These are phyloP conservation scores for Ahaetulla prasina DNA, from an alignment of 2,113 vertebrate species.

Conservation along the genomic window DNA sequence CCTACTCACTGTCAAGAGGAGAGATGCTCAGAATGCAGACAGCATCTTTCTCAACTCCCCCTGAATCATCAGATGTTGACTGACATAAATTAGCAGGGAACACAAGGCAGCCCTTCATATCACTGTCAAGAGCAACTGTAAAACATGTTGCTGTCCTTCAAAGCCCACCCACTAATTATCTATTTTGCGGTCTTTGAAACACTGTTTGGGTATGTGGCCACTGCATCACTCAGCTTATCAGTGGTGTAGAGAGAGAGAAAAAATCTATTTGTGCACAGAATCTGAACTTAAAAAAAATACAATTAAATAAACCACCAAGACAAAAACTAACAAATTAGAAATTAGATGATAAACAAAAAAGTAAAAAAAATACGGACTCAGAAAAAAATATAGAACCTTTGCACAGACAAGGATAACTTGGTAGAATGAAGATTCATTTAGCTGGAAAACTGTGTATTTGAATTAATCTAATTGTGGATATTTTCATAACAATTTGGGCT, in stretches of 20 bases:
- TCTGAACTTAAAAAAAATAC: neutral
- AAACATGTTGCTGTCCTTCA: neutral
- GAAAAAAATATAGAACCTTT: neutral
- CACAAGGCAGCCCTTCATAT: neutral
- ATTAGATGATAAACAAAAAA: neutral
- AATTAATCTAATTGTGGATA: neutral
- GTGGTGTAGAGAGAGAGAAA: neutral
- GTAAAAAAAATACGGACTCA: neutral
- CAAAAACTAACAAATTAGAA: neutral
- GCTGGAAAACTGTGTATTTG: neutral
- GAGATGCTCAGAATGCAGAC: neutral
- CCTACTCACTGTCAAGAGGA: neutral
- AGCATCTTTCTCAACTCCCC: neutral
- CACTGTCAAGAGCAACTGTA: slow-evolving; percentile 3
- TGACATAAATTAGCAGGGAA: slow-evolving; percentile 18
- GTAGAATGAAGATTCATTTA: neutral
- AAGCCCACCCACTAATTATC: neutral
- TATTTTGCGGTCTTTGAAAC: slow-evolving; percentile 7
- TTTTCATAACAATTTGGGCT: neutral
- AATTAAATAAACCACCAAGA: neutral
- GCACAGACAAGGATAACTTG: neutral
- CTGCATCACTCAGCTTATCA: neutral
- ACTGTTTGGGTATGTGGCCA: neutral
- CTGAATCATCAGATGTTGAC: slow-evolving; percentile 1
- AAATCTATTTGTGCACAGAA: neutral